A percentile compares a stretch with the other conserved stretches of the same genome.
Evolutionary conservation across 1,140 invertebrate genomes (phyloP).

Genomic region (Leucophenga varia): DNA sequence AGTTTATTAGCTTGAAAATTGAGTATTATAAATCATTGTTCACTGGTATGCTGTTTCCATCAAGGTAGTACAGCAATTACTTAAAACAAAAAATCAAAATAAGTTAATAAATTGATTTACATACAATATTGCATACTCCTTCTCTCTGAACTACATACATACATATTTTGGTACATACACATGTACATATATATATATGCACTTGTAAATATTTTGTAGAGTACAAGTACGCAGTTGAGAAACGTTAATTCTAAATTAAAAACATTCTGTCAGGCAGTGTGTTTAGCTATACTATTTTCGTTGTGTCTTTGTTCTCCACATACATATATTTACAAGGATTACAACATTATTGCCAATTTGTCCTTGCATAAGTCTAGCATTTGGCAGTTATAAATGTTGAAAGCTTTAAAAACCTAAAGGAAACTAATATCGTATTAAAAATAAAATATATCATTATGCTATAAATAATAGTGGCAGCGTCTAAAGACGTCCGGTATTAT

Average conservation of each 20-base stretch:
- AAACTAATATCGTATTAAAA: neutral
- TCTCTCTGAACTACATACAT: neutral
- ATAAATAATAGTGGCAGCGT: slow-evolving; percentile 8
- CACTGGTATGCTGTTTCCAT: slow-evolving; percentile 39
- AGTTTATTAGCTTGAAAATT: slow-evolving; percentile 34
- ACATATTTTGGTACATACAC: slow-evolving; percentile 27
- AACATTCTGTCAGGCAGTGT: slow-evolving; percentile 43
- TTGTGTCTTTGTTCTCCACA: slow-evolving; percentile 23
- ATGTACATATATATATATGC: neutral
- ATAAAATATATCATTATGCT: slow-evolving; percentile 13
- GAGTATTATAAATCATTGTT: slow-evolving; percentile 48
- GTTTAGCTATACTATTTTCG: slow-evolving; percentile 53
- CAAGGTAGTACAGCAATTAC: slow-evolving; percentile 26
- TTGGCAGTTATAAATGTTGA: slow-evolving; percentile 20
- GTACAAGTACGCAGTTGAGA: slow-evolving; percentile 22
- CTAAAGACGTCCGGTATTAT: slow-evolving; percentile 45
- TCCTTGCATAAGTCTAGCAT: slow-evolving; percentile 25
- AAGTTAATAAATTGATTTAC: neutral
- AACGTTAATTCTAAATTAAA: too few species aligned
- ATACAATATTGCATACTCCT: neutral
- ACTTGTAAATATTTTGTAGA: slow-evolving; percentile 8
- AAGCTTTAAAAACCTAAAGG: too few species aligned
- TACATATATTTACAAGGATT: neutral
- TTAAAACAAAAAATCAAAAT: slow-evolving; percentile 18
- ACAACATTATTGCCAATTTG: too few species aligned